Conservation (phyloP, 2,888 invertebrate species). For the Cryptosula pallasiana region DNA sequence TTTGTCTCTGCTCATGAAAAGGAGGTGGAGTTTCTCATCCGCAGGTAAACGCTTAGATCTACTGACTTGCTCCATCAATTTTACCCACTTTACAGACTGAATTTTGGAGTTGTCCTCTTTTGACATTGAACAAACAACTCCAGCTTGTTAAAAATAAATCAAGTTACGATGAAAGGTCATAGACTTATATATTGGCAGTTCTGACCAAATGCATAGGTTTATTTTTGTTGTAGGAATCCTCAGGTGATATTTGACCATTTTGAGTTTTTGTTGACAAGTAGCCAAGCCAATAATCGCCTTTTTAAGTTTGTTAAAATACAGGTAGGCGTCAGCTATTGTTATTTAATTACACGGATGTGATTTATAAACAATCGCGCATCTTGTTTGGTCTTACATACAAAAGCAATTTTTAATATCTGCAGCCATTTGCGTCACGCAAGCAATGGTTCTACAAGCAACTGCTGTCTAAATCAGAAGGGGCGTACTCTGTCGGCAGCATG, state of each 20-base stretch:
- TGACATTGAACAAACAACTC: no score
- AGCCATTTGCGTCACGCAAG: slow-evolving; percentile 32
- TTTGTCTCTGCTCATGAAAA: slow-evolving; percentile 40
- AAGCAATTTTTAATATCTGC: background rate
- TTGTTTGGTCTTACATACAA: no score
- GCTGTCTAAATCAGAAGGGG: slow-evolving; percentile 27
- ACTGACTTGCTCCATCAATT: no score
- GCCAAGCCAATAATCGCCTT: slow-evolving; percentile 44
- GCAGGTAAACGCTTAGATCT: slow-evolving; percentile 33
- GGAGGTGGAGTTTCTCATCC: slow-evolving; percentile 39
- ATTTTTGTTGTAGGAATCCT: slow-evolving; percentile 43
- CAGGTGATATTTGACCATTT: slow-evolving; percentile 48
- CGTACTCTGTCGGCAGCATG: slow-evolving; percentile 19
- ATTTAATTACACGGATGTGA: no score
- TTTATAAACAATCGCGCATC: no score
- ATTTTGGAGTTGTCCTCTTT: no score
- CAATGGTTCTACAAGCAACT: slow-evolving; percentile 49
- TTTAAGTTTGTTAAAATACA: slow-evolving; percentile 41
- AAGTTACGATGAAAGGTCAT: no score
- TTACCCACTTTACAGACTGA: no score
- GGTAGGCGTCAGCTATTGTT: no score
- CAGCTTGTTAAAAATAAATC: no score
- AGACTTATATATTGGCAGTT: background rate
- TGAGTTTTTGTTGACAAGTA: slow-evolving; percentile 45
- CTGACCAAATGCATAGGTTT: no score